Evolutionary conservation across 2,797 vertebrate genomes (phyloP).

Genomic region (Tamandua tetradactyla): DNA sequence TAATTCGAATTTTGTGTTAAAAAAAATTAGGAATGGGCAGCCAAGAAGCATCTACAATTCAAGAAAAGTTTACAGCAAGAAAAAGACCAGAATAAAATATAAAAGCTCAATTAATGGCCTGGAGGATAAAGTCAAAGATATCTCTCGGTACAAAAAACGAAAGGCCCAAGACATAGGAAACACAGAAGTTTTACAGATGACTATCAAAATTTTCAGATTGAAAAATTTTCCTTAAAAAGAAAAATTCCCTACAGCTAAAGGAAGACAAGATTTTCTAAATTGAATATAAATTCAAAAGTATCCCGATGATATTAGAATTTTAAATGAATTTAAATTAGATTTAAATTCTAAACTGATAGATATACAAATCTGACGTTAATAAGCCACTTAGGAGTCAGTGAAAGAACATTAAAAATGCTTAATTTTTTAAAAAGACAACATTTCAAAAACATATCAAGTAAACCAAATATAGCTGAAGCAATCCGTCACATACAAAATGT

Average conservation of each 20-base stretch:
- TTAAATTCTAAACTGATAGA: constrained; percentile 38
- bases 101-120: neutral
- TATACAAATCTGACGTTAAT: constrained; percentile 8
- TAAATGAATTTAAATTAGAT: constrained; percentile 34
- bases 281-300: constrained; percentile 46
- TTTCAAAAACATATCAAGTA: neutral
- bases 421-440: neutral
- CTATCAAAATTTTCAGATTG: neutral
- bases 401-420: constrained; percentile 28
- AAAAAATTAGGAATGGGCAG: neutral
- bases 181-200: neutral
- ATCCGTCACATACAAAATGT: neutral
- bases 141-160: neutral
- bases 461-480: neutral
- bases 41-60: neutral
- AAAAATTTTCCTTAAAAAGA: too few species aligned
- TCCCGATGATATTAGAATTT: constrained; percentile 24
- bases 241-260: neutral
- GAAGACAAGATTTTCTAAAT: constrained; percentile 32
- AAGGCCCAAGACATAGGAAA: neutral
- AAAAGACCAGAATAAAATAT: neutral
- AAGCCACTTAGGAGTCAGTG: neutral
- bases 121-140: constrained; percentile 14
- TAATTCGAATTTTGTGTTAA: constrained; percentile 89
- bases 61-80: neutral